Conservation (phyloP, 2,888 invertebrate species). For the Schizotus pectinicornis region DNA sequence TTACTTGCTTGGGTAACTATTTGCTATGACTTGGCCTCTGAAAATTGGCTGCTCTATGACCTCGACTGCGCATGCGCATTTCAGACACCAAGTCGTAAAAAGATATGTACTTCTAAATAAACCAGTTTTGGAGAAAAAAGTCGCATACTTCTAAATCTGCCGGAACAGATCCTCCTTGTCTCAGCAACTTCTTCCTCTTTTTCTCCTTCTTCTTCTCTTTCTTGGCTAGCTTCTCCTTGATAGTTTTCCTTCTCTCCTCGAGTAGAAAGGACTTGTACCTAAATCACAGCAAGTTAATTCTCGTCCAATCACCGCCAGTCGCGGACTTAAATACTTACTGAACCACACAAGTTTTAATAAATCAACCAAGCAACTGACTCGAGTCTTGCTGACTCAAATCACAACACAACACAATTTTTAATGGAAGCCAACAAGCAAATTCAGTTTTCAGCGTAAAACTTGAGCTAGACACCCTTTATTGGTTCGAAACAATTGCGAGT, state of each 20-base stretch:
- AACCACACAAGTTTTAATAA: neutral
- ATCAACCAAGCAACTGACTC: neutral
- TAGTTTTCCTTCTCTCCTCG: slow-evolving; percentile 71
- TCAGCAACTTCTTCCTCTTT: slow-evolving; percentile 66
- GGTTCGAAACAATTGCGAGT: too few species aligned
- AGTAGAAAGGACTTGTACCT: slow-evolving; percentile 69
- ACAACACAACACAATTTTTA: neutral
- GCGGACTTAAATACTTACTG: neutral
- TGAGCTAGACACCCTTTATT: too few species aligned
- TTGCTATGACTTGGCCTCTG: too few species aligned
- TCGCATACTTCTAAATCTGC: slow-evolving; percentile 48
- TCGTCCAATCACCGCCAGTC: too few species aligned
- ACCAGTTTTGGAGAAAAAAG: too few species aligned
- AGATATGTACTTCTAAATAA: too few species aligned
- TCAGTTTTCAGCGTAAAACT: slow-evolving; percentile 6
- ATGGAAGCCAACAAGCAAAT: slow-evolving; percentile 3
- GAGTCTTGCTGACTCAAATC: neutral
- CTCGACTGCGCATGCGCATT: too few species aligned
- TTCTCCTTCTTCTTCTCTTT: slow-evolving; percentile 77
- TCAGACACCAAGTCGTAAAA: too few species aligned
- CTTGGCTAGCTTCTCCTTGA: slow-evolving; percentile 76
- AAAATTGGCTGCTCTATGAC: too few species aligned
- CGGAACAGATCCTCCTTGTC: slow-evolving; percentile 53
- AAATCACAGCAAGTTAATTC: neutral
- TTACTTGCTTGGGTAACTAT: too few species aligned